Base-by-base conservation (phyloP, 1,140 invertebrate genomes). In the Drosophila saltans region DNA sequence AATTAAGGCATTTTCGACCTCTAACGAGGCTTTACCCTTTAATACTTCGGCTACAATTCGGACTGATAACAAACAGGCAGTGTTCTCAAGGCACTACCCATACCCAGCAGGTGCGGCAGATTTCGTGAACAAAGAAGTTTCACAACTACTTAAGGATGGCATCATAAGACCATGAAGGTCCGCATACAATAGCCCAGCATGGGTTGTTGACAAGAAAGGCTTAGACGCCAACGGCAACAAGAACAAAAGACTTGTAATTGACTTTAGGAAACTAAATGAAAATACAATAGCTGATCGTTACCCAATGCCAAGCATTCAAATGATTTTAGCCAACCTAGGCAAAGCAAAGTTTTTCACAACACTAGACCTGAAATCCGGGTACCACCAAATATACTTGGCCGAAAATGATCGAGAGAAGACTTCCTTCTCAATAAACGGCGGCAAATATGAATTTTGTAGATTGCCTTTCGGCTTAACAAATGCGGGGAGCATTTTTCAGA, bases 281-380 rank as follows among this genome's bases (percentile, higher is more conserved):
- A 66, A 43, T 66, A 30, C 28, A 11, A 66, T 72, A 9, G 6
- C 43, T 8, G 57, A 66, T 48, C 60, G 30, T 55, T 60, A 65
- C 33, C 24, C 61, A 9, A 65, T 56, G 48, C 41, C 66, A 9
- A 52, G 57, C 39, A 68, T 70, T 30, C 9, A 10, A 5, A 40
- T 65, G 28, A 59, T 64, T 40, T 33, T 65, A 41, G 57, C 30
- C 26, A 59, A 60, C 30, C 65, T 67, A 21, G 65, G 26, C 24
- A 41, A 65, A 41, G 63, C 48, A 10, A 56, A 39, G 48, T 26
- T 40, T 21, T 65, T 68, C 21, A 56, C 33, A 10, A 60, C 45
- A 0, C 45, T 68, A 8, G 26, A 57, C 10, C 10, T 39, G 30
- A 66, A 59, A 16, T 65, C 62, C n/a, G n/a, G n/a, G n/a, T n/a